A percentile compares a stretch with the other conserved stretches of the same genome.
These are phyloP conservation scores for Mallateleia sp. DNA, from an alignment of 2,888 invertebrate genomes.

Conservation along the genomic window DNA sequence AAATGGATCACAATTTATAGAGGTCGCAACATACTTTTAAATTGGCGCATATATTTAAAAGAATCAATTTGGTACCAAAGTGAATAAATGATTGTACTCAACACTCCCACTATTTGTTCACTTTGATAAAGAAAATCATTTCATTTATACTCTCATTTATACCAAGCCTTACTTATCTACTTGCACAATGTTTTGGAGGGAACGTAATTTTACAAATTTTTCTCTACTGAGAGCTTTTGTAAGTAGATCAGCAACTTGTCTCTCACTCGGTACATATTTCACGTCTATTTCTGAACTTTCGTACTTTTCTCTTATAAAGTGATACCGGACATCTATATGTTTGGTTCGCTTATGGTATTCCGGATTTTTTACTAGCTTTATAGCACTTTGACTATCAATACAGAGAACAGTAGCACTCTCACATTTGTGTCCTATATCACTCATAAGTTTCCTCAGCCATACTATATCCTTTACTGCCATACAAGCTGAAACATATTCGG, in stretches of 20 bases:
- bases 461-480: constrained; percentile 14
- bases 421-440: constrained; percentile 7
- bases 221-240: constrained; percentile 11
- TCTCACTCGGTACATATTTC: constrained; percentile 2
- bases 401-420: too few relatives aligned
- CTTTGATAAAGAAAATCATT: too few relatives aligned
- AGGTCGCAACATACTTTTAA: too few relatives aligned
- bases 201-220: background rate
- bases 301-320: constrained; percentile 24
- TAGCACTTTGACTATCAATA: background rate
- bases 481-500: constrained; percentile 26
- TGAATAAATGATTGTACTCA: too few relatives aligned
- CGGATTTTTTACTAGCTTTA: constrained; percentile 19
- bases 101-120: too few relatives aligned
- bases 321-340: constrained; percentile 27
- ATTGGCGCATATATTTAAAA: too few relatives aligned
- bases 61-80: too few relatives aligned
- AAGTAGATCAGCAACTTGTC: constrained; percentile 19
- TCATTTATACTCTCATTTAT: too few relatives aligned
- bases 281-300: background rate
- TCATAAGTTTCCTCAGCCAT: constrained; percentile 10
- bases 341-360: constrained; percentile 41
- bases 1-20: too few relatives aligned
- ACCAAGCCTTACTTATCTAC: too few relatives aligned
- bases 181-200: background rate